Evolutionary conservation across 2,797 vertebrate species (phyloP).

Genomic region (Leucoraja ocellata): DNA sequence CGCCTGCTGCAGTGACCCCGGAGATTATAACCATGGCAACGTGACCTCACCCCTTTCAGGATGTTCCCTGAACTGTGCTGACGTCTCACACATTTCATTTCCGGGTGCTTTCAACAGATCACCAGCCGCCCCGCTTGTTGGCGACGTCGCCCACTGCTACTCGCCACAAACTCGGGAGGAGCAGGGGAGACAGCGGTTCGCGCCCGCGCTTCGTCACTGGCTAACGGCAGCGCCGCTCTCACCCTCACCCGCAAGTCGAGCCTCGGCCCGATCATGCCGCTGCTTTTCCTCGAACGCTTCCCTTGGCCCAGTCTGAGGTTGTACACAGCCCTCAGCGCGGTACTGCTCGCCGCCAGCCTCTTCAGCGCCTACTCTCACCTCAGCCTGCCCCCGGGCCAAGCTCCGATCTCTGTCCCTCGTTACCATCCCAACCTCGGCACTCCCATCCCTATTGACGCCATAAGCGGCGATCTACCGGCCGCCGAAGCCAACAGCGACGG

Average conservation of each 20-base stretch:
- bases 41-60: neutral
- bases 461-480: neutral
- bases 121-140: neutral
- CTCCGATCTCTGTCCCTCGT: slow-evolving; percentile 47
- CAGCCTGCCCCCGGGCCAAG: slow-evolving; percentile 48
- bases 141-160: neutral
- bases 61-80: neutral
- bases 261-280: slow-evolving; percentile 65
- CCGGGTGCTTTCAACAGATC: neutral
- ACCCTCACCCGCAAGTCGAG: neutral
- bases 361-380: slow-evolving; percentile 80
- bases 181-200: neutral
- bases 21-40: neutral
- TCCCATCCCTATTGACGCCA: neutral
- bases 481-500: slow-evolving; percentile 43
- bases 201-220: neutral
- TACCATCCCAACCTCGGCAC: neutral
- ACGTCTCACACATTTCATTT: neutral
- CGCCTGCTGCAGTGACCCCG: neutral
- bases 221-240: neutral
- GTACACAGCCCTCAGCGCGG: slow-evolving; percentile 79
- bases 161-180: too few relatives aligned
- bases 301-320: slow-evolving; percentile 91
- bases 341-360: slow-evolving; percentile 72
- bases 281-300: slow-evolving; percentile 89